Evolutionary conservation across 35 echinoderm and acorn worm species (phyloP).

Genomic region (Apostichopus japonicus): DNA sequence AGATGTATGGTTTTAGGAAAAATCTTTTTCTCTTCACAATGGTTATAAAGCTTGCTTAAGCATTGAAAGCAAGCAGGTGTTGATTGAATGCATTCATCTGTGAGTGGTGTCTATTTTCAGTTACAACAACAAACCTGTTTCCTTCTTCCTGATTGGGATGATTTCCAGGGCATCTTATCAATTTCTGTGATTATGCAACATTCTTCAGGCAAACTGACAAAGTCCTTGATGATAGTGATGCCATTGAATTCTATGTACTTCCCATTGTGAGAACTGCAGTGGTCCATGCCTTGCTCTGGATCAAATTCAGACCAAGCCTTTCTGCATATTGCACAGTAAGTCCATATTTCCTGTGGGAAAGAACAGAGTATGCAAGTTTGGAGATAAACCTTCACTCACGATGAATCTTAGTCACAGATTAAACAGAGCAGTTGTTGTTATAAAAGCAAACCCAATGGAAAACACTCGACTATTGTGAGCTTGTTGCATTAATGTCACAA

Average conservation of each 20-base stretch:
- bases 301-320: constrained; percentile 23
- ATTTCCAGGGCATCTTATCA: constrained; percentile 77
- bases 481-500: too few relatives aligned
- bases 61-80: too few relatives aligned
- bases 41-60: too few relatives aligned
- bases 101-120: too few relatives aligned
- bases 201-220: constrained; percentile 73
- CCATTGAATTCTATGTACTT: constrained; percentile 64
- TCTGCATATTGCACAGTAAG: constrained; percentile 46
- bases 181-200: constrained; percentile 57
- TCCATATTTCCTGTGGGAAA: constrained; percentile 40
- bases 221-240: constrained; percentile 69
- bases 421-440: too few relatives aligned
- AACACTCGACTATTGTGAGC: too few relatives aligned
- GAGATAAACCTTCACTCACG: too few relatives aligned
- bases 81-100: too few relatives aligned
- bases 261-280: constrained; percentile 25
- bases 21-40: too few relatives aligned
- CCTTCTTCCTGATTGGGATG: constrained; percentile 86
- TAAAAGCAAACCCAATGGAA: too few relatives aligned
- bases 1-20: background rate
- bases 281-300: background rate
- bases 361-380: background rate
- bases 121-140: constrained; percentile 72
- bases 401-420: too few relatives aligned